Evolutionary conservation across 2,113 vertebrate genomes (phyloP).

Genomic region (Eulemur rufifrons): DNA sequence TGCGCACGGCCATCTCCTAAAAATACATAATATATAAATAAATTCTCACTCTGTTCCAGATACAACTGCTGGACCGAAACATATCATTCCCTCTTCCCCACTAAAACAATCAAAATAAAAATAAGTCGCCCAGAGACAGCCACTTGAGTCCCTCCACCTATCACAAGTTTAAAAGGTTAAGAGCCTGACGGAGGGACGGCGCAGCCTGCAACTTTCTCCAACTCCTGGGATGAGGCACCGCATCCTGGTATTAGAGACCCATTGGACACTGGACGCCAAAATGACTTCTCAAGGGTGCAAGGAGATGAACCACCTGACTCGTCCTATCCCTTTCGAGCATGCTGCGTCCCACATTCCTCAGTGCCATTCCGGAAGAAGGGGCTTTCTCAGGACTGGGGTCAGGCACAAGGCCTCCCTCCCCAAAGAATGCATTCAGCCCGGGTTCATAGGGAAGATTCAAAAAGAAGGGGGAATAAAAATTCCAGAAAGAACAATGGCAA

Average conservation of each 20-base stretch:
- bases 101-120: neutral
- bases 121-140: neutral
- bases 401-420: too few relatives aligned
- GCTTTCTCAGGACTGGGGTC: neutral
- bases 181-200: neutral
- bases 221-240: neutral
- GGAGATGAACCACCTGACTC: neutral
- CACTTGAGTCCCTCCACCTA: neutral
- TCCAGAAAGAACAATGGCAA: neutral
- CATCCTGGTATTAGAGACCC: neutral
- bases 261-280: neutral
- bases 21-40: neutral
- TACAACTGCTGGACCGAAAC: neutral
- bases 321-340: fast-evolving
- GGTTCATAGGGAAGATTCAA: neutral
- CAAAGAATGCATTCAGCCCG: neutral
- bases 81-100: neutral
- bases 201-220: neutral
- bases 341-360: neutral
- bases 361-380: neutral
- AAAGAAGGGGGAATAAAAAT: fast-evolving
- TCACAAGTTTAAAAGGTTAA: neutral
- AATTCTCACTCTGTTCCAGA: neutral
- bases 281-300: neutral
- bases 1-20: neutral